Evolutionary conservation across 2,113 vertebrate genomes (phyloP).

Genomic region (Canis aureus): DNA sequence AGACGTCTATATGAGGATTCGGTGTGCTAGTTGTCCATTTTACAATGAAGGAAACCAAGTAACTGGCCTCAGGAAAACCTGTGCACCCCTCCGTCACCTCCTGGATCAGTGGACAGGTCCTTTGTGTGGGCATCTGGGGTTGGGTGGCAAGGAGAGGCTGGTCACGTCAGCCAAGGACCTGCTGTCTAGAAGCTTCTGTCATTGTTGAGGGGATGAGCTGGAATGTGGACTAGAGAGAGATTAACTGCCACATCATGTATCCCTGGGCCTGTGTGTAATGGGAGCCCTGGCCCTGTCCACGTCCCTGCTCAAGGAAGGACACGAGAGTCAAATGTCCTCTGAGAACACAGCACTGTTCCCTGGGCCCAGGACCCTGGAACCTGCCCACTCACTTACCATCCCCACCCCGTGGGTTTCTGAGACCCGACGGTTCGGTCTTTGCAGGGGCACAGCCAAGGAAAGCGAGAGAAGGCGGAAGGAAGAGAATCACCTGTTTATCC

Average conservation of each 20-base stretch:
- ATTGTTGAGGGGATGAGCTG: neutral
- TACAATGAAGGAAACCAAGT: neutral
- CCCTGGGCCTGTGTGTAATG: neutral
- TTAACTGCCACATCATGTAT: neutral
- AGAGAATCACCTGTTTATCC: neutral
- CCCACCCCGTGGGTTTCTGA: neutral
- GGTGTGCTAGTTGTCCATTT: neutral
- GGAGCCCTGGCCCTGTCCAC: neutral
- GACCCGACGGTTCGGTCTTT: neutral
- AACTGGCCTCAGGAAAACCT: neutral
- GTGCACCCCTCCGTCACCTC: neutral
- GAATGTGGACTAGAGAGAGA: neutral
- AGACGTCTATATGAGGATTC: neutral
- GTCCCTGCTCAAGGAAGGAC: neutral
- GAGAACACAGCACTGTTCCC: neutral
- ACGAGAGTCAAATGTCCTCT: neutral
- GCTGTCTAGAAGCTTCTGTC: neutral
- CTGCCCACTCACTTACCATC: neutral
- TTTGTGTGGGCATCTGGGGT: neutral
- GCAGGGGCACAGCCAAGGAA: accelerated
- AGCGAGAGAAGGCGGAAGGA: neutral
- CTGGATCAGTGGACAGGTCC: neutral
- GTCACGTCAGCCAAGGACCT: neutral
- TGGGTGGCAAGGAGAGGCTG: neutral
- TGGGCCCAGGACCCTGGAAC: neutral